phyloP scores from a whole-genome alignment of 2,797 vertebrate species.

The Protonibea diacanthus region DNA sequence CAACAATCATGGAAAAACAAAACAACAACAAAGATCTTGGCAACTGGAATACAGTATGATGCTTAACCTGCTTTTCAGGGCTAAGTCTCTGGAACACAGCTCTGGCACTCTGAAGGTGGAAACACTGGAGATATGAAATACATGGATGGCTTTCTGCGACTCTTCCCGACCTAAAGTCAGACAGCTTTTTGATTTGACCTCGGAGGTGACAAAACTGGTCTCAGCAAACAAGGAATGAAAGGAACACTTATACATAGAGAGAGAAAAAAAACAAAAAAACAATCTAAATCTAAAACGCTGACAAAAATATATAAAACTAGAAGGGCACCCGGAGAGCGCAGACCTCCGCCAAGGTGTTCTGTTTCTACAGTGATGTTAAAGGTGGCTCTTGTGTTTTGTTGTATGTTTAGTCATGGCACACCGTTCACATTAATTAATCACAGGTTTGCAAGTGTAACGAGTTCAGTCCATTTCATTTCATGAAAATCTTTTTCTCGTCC shows the following conservation, averaged over 20 bases:
- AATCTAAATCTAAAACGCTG: slow-evolving; percentile 71
- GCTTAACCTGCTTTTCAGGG: slow-evolving; percentile 40
- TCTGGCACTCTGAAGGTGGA: slow-evolving; percentile 62
- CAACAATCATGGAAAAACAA: slow-evolving; percentile 73
- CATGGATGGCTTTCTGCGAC: slow-evolving; percentile 19
- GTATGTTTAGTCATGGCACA: no score
- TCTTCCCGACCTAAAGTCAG: slow-evolving; percentile 15
- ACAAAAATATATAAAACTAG: slow-evolving; percentile 75
- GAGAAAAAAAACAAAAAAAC: slow-evolving; percentile 52
- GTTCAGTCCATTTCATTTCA: no score
- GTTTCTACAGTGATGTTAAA: no score
- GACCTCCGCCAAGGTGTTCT: no score
- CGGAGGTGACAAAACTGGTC: slow-evolving; percentile 56
- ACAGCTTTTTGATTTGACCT: slow-evolving; percentile 40
- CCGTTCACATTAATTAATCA: no score
- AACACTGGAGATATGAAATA: slow-evolving; percentile 44
- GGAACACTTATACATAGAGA: slow-evolving; percentile 68
- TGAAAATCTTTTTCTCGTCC: no score
- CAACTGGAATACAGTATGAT: slow-evolving; percentile 66
- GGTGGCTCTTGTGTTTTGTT: no score
- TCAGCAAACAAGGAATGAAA: slow-evolving; percentile 64
- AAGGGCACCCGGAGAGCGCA: no score
- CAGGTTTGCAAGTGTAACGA: no score
- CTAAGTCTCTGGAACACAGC: slow-evolving; percentile 54
- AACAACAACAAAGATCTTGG: slow-evolving; percentile 66